Conservation (phyloP, 1,140 invertebrate species). For the Rhopalosiphum padi region DNA sequence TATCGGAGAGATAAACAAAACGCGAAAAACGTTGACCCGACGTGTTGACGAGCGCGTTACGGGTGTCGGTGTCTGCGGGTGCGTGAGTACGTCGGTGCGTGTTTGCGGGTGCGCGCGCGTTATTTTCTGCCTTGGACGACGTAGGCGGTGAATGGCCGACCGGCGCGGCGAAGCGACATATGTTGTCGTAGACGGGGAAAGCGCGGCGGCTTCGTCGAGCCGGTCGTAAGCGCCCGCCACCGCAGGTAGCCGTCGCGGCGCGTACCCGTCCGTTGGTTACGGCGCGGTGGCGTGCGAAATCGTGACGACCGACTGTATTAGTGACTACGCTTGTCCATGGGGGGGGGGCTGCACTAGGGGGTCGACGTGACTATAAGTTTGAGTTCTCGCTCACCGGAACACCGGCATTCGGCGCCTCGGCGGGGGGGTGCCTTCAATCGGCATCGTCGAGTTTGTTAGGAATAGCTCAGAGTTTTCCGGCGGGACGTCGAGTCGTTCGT, state of each 20-base stretch:
- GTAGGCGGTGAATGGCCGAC: background rate
- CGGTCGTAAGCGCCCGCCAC: background rate
- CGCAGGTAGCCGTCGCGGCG: too few species aligned
- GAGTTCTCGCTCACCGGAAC: too few species aligned
- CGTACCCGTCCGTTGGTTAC: too few species aligned
- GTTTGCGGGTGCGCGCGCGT: conserved; percentile 27
- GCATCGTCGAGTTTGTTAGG: background rate
- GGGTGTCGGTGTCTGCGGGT: background rate
- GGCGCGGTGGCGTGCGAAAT: background rate
- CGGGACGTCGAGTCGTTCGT: background rate
- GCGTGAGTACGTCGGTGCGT: background rate
- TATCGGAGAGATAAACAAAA: conserved; percentile 38
- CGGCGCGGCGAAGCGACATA: background rate
- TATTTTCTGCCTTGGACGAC: background rate
- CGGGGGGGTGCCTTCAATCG: background rate
- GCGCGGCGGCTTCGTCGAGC: background rate
- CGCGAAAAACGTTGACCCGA: conserved; percentile 54
- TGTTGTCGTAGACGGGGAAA: background rate
- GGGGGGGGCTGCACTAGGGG: too few species aligned
- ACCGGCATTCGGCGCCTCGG: background rate
- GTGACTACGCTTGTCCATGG: background rate
- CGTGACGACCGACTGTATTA: background rate
- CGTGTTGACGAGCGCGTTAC: conserved; percentile 17
- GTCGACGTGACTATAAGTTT: background rate
- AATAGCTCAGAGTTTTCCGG: too few species aligned